Evolutionary conservation across 2,888 invertebrate species (phyloP).

Genomic region (Euzetes globulus): DNA sequence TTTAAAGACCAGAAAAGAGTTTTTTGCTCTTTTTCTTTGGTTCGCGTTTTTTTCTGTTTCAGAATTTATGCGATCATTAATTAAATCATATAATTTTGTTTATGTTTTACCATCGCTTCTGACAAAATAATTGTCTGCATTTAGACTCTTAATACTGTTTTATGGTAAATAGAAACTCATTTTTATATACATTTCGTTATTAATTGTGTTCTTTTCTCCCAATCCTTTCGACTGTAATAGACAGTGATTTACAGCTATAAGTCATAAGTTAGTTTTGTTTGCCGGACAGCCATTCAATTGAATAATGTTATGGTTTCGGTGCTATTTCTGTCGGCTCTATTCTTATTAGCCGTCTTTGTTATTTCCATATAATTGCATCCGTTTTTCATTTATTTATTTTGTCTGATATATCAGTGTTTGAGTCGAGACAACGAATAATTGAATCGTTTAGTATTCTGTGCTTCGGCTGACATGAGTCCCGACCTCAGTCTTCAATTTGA

Average conservation of each 20-base stretch:
- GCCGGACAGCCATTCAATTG: too few relatives aligned
- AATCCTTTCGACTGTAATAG: too few relatives aligned
- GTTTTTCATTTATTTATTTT: not conserved
- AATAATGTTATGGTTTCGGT: too few relatives aligned
- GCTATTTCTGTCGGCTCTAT: too few relatives aligned
- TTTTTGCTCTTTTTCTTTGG: not conserved
- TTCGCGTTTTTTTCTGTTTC: not conserved
- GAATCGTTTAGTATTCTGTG: not conserved
- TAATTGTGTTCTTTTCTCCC: too few relatives aligned
- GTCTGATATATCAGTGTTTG: not conserved
- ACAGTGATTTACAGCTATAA: too few relatives aligned
- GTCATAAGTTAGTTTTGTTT: too few relatives aligned
- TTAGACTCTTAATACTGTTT: not conserved
- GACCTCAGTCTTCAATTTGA: conserved; percentile 9
- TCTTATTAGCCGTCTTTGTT: too few relatives aligned
- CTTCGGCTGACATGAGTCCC: not conserved
- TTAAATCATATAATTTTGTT: not conserved
- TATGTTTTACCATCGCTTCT: not conserved
- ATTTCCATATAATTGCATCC: not conserved
- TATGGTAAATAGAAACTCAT: too few relatives aligned
- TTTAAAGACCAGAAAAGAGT: not conserved
- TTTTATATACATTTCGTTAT: too few relatives aligned
- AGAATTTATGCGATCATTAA: not conserved
- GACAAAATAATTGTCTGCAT: not conserved
- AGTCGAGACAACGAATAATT: not conserved